These are phyloP conservation scores for Galemys pyrenaicus DNA, from an alignment of 2,113 vertebrate species.

Conservation along the genomic window DNA sequence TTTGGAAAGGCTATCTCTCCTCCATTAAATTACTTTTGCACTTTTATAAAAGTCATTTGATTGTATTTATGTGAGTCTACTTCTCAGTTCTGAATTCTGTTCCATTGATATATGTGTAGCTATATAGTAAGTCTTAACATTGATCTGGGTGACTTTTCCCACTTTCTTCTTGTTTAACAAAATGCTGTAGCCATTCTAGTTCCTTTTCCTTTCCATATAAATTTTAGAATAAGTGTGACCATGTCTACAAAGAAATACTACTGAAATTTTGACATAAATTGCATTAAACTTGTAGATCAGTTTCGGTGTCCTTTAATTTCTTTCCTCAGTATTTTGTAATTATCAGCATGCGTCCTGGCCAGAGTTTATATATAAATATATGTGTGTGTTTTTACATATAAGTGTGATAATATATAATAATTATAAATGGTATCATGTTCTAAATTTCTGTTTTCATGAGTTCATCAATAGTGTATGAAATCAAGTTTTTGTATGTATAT, in stretches of 20 bases:
- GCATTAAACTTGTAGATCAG: not conserved
- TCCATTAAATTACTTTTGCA: conserved; percentile 1
- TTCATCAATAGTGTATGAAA: not conserved
- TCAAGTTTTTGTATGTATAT: not conserved
- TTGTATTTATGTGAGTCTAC: not conserved
- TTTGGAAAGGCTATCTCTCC: not conserved
- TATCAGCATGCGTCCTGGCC: not conserved
- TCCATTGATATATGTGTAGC: not conserved
- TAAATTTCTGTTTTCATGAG: not conserved
- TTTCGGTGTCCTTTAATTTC: not conserved
- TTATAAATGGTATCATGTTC: not conserved
- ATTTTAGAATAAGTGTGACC: not conserved
- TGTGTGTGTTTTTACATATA: not conserved
- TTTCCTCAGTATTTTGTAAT: not conserved
- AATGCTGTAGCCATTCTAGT: conserved; percentile 9
- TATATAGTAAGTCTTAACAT: not conserved
- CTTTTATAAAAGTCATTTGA: not conserved
- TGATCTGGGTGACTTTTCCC: not conserved
- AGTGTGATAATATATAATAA: not conserved
- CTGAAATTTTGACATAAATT: not conserved
- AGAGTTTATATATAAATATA: not conserved
- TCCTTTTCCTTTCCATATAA: not conserved
- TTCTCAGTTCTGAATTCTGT: not conserved
- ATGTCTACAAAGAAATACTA: not conserved
- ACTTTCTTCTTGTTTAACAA: conserved; percentile 24